Conservation (phyloP, 2,113 vertebrate genomes). For the Manacus vitellinus region DNA sequence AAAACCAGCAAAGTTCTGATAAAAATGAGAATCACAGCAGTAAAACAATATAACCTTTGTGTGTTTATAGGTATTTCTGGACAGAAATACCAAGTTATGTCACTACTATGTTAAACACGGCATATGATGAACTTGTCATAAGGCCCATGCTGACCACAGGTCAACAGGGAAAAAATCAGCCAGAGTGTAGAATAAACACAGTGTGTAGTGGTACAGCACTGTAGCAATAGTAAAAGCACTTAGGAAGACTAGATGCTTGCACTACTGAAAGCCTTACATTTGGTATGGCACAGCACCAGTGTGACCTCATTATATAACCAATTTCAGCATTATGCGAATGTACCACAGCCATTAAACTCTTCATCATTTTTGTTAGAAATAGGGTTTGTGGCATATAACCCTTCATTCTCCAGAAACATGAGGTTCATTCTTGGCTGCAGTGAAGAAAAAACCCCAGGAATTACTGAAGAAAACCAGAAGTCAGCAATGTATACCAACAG, state of each 20-base stretch:
- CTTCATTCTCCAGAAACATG: neutral
- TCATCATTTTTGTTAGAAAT: neutral
- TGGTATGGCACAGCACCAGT: neutral
- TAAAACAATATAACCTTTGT: neutral
- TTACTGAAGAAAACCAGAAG: neutral
- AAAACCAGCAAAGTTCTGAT: neutral
- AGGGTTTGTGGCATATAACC: neutral
- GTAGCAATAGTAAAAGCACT: neutral
- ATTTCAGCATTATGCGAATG: neutral
- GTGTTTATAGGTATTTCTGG: neutral
- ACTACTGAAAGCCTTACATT: neutral
- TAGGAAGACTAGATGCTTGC: neutral
- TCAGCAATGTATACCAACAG: neutral
- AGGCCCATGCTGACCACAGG: neutral
- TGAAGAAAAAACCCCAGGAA: neutral
- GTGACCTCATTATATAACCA: neutral
- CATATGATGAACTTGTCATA: neutral
- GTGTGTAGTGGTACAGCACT: fast-evolving
- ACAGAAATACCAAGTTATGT: neutral
- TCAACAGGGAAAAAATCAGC: neutral
- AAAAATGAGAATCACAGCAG: neutral
- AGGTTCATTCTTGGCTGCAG: neutral
- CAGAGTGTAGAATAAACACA: neutral
- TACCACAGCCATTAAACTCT: neutral
- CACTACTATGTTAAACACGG: neutral